phyloP scores from a whole-genome alignment of 2,888 invertebrate genomes.

The Hypolimnas misippus region DNA sequence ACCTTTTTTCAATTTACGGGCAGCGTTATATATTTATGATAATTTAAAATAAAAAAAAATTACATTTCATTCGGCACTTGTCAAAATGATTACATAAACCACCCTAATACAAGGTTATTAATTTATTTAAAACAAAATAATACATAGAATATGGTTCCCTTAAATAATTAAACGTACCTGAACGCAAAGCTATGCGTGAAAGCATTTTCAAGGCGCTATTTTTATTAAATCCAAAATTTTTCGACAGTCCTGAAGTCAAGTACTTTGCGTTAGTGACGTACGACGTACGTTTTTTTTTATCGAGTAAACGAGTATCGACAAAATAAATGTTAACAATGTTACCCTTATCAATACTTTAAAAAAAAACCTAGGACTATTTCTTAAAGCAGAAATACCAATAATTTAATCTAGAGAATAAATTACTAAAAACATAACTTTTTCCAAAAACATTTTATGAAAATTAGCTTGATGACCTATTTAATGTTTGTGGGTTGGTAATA shows the following conservation, averaged over 20 bases:
- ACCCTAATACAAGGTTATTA: constrained; percentile 59
- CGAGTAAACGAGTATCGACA: constrained; percentile 6
- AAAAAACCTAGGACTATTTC: too few relatives aligned
- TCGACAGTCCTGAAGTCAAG: constrained; percentile 63
- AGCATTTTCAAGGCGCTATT: constrained; percentile 83
- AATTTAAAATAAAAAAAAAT: constrained; percentile 23
- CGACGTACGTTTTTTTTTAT: neutral
- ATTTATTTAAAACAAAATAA: constrained; percentile 39
- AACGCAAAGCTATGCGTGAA: constrained; percentile 87
- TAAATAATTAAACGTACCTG: constrained; percentile 79
- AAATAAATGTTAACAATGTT: neutral
- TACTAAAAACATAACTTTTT: neutral
- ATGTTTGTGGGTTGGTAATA: constrained; percentile 34
- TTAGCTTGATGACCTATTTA: constrained; percentile 31
- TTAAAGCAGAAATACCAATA: neutral
- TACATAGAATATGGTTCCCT: constrained; percentile 19
- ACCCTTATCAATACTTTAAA: neutral
- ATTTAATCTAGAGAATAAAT: neutral
- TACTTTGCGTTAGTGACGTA: constrained; percentile 70
- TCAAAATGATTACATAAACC: constrained; percentile 84
- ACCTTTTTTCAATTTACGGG: neutral
- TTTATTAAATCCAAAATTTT: constrained; percentile 53
- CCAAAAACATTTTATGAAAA: neutral
- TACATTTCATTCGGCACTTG: constrained; percentile 47
- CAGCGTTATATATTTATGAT: neutral